Evolutionary conservation across 2,888 invertebrate genomes (phyloP).

Genomic region (Limnephilus rhombicus): DNA sequence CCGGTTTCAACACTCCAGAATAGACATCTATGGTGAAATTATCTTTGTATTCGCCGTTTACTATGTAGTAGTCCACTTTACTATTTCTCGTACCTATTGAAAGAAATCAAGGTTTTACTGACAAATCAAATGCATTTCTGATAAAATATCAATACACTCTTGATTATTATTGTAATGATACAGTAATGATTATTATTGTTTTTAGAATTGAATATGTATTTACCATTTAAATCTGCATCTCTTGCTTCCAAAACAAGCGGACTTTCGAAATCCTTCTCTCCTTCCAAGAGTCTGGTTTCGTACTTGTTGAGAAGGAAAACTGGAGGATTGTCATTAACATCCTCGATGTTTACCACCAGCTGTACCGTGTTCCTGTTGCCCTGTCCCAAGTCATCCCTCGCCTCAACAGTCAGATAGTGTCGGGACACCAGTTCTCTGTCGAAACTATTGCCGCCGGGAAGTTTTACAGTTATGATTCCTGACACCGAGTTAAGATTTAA

Average conservation of each 20-base stretch:
- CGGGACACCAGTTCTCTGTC: conserved; percentile 91
- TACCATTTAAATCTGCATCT: conserved; percentile 91
- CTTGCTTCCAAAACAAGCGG: conserved; percentile 88
- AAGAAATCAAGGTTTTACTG: not conserved
- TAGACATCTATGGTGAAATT: conserved; percentile 90
- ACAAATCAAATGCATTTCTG: not conserved
- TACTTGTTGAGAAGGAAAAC: conserved; percentile 90
- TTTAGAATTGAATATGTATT: conserved; percentile 40
- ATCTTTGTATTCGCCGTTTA: conserved; percentile 85
- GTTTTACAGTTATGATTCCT: conserved; percentile 91
- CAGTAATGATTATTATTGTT: not conserved
- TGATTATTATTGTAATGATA: not conserved
- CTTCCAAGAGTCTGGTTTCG: conserved; percentile 90
- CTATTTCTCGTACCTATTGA: conserved; percentile 88
- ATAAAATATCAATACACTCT: not conserved
- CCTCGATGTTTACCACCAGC: conserved; percentile 88
- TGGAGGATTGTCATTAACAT: conserved; percentile 94
- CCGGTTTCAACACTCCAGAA: conserved; percentile 85
- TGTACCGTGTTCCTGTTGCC: conserved; percentile 93
- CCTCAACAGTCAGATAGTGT: conserved; percentile 93
- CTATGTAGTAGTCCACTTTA: conserved; percentile 88
- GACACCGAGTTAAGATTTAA: conserved; percentile 87
- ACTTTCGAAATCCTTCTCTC: conserved; percentile 86
- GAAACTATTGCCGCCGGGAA: conserved; percentile 85
- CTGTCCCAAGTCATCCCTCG: conserved; percentile 90